These are phyloP conservation scores for Taurulus bubalis DNA, from an alignment of 2,113 vertebrate species.

Conservation along the genomic window DNA sequence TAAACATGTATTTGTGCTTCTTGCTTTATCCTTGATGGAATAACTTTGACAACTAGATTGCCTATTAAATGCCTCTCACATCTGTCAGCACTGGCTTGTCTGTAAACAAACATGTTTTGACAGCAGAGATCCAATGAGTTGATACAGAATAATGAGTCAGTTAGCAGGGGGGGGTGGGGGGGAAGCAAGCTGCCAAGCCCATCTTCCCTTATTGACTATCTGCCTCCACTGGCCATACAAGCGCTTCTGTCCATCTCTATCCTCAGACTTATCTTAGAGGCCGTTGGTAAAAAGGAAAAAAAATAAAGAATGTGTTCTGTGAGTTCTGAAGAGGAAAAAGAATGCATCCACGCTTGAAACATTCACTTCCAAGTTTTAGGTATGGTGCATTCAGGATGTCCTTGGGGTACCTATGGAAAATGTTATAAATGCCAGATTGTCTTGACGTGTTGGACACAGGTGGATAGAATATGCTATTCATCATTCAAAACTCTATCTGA, in stretches of 20 bases:
- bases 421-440: conserved; percentile 35
- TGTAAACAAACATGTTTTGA: conserved; percentile 73
- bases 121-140: conserved; percentile 63
- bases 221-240: conserved; percentile 41
- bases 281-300: too few relatives aligned
- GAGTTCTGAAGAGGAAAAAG: not conserved
- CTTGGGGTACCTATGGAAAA: conserved; percentile 26
- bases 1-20: conserved; percentile 24
- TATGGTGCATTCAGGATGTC: conserved; percentile 35
- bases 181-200: conserved; percentile 40
- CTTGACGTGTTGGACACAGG: conserved; percentile 41
- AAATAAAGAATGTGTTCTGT: conserved; percentile 19
- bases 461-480: conserved; percentile 56
- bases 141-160: conserved; percentile 72
- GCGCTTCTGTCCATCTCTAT: conserved; percentile 54
- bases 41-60: conserved; percentile 38
- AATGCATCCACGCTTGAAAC: conserved; percentile 18
- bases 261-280: conserved; percentile 33
- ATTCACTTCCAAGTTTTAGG: conserved; percentile 34
- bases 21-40: conserved; percentile 35
- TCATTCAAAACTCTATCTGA: conserved; percentile 48
- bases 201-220: conserved; percentile 63
- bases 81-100: conserved; percentile 59
- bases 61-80: conserved; percentile 65
- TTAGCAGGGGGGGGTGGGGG: conserved; percentile 34